Conservation (phyloP, 2,888 invertebrate species). For the Pyralis farinalis region DNA sequence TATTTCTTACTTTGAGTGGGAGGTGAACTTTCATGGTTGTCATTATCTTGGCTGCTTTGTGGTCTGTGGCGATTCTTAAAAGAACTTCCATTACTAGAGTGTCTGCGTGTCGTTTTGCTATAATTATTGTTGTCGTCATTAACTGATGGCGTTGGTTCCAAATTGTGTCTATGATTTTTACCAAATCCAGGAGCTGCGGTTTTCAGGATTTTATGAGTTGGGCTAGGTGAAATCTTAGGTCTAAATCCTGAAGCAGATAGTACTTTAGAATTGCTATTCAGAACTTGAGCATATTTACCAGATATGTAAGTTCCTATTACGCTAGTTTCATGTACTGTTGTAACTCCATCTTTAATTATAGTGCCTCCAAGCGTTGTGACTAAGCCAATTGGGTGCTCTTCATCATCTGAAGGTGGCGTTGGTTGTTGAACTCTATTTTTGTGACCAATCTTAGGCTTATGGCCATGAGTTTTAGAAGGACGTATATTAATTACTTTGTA, state of each 20-base stretch:
- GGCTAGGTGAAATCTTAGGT: conserved; percentile 84
- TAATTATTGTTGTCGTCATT: conserved; percentile 83
- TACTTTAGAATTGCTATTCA: conserved; percentile 90
- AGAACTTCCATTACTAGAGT: conserved; percentile 62
- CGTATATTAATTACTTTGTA: conserved; percentile 90
- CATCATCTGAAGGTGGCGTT: conserved; percentile 74
- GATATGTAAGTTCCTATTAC: conserved; percentile 94
- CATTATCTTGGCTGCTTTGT: conserved; percentile 54
- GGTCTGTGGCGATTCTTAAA: conserved; percentile 81
- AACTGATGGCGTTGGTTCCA: conserved; percentile 84
- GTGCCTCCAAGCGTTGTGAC: conserved; percentile 93
- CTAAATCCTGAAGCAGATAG: conserved; percentile 72
- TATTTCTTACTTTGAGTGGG: conserved; percentile 63
- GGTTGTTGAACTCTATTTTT: conserved; percentile 65
- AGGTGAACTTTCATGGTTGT: conserved; percentile 54
- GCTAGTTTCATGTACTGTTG: conserved; percentile 92
- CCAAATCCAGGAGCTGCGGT: conserved; percentile 85
- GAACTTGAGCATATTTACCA: conserved; percentile 93
- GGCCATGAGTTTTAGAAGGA: conserved; percentile 81
- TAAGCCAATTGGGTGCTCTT: conserved; percentile 88
- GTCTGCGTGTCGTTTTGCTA: conserved; percentile 78
- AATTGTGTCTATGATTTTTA: conserved; percentile 77
- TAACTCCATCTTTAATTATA: conserved; percentile 89
- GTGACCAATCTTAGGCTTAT: conserved; percentile 64
- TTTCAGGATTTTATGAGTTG: conserved; percentile 86